These are phyloP conservation scores for Sebastes nivosus DNA, from an alignment of 2,797 vertebrate species.

Conservation along the genomic window DNA sequence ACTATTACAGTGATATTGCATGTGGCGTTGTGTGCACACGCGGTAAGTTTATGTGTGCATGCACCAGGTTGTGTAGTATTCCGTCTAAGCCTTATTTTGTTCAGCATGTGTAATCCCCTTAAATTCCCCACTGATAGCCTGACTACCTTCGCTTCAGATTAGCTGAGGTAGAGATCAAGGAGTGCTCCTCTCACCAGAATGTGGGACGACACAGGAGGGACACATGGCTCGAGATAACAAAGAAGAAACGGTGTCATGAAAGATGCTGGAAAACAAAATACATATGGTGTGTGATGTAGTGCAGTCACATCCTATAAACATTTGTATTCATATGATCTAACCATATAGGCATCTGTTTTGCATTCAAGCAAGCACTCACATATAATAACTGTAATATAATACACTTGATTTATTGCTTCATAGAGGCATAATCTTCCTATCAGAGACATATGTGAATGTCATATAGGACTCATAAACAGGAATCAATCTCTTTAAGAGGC, in stretches of 20 bases:
- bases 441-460: not conserved
- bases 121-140: slow-evolving; percentile 81
- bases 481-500: slow-evolving; percentile 26
- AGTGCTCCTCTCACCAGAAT: slow-evolving; percentile 20
- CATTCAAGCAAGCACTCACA: not conserved
- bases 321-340: not conserved
- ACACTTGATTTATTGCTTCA: slow-evolving; percentile 8
- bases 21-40: not conserved
- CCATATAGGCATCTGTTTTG: slow-evolving; percentile 18
- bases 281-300: slow-evolving; percentile 13
- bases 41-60: not conserved
- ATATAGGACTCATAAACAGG: slow-evolving; percentile 2
- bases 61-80: slow-evolving; percentile 32
- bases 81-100: slow-evolving; percentile 78
- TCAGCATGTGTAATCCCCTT: slow-evolving; percentile 81
- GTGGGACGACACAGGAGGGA: slow-evolving; percentile 15
- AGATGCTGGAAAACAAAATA: slow-evolving; percentile 10
- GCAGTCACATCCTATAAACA: not conserved
- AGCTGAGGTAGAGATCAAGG: slow-evolving; percentile 79
- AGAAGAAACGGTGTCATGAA: not conserved
- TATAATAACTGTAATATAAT: not conserved
- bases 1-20: not conserved
- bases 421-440: slow-evolving; percentile 1
- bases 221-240: slow-evolving; percentile 15
- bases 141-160: slow-evolving; percentile 83